Base-by-base conservation (phyloP, 2,113 vertebrate genomes). In the Xyliphius kryptos region DNA sequence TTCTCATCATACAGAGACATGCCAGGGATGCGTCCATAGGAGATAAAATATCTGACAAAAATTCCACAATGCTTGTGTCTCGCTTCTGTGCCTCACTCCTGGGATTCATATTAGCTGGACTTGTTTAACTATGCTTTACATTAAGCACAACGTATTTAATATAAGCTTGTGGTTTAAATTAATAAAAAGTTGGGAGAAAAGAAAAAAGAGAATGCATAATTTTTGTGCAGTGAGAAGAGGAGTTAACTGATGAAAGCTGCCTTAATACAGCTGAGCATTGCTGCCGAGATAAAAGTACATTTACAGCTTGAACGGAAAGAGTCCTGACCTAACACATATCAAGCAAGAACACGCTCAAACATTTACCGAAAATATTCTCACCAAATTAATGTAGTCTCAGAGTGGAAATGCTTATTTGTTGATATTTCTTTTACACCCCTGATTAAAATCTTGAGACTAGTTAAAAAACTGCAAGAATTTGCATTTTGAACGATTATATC, bases 191-290 rank as follows among this genome's bases (percentile, higher is more conserved):
- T 69, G 57, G 53, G 2, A 70, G 54, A 72, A 79, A 82, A n/a
- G 78, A 85, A 81, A 81, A 78, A 78, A 84, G 74, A 70, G 80
- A 83, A 81, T 85, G 72, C 66, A 57, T 73, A 83, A 87, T 82
- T 72, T 63, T 53, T 56, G 36, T 32, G 9, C 2, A 11, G n/a
- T 32, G 21, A 22, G 22, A 13, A 16, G 17, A 52, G 57, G 58
- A 19, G 10, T 59, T 67, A 72, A 76, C 72, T 80, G 81, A 84
- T 72, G 81, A 83, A 82, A 82, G 75, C 73, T 61, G 50, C 67
- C 76, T 73, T 76, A 80, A 80, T 79, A 72, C 19, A 67, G 76
- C n/a, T 43, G 72, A n/a, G n/a, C n/a, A 76, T 73, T 66, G 52
- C 14, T 26, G 67, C 61, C 60, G 56, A 74, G 51, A 40, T 69